Evolutionary conservation across 2,888 invertebrate species (phyloP).

Genomic region (Ornithoptera alexandrae): DNA sequence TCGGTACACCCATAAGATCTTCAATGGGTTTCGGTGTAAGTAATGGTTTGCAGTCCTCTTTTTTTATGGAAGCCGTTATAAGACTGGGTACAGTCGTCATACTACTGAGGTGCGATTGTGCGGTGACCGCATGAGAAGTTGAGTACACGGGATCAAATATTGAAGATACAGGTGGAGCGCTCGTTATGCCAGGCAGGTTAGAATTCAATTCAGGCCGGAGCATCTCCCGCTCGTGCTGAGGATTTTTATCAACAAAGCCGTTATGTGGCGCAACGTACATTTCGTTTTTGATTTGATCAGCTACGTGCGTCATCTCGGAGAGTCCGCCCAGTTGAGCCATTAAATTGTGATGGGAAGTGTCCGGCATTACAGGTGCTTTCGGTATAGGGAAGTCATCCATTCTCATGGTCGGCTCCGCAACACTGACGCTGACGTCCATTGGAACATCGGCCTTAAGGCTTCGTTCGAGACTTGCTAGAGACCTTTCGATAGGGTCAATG

Average conservation of each 20-base stretch:
- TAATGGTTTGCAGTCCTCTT: constrained; percentile 80
- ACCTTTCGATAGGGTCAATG: constrained; percentile 85
- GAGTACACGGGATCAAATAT: constrained; percentile 83
- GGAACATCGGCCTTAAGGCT: constrained; percentile 80
- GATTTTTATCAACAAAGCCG: constrained; percentile 64
- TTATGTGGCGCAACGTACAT: constrained; percentile 67
- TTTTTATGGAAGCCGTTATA: constrained; percentile 70
- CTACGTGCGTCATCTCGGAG: constrained; percentile 61
- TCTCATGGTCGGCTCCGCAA: constrained; percentile 71
- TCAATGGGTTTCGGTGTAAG: constrained; percentile 85
- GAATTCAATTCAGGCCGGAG: constrained; percentile 52
- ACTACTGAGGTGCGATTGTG: constrained; percentile 58
- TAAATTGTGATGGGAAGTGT: constrained; percentile 63
- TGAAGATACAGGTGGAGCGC: constrained; percentile 79
- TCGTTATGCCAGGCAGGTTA: constrained; percentile 50
- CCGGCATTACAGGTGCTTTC: constrained; percentile 61
- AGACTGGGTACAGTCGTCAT: constrained; percentile 47
- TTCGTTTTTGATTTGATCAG: constrained; percentile 65
- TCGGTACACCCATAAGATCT: constrained; percentile 79
- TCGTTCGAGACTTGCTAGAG: constrained; percentile 85
- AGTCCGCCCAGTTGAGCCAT: constrained; percentile 73
- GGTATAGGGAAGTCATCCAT: constrained; percentile 71
- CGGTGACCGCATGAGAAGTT: constrained; percentile 57
- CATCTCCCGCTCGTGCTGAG: constrained; percentile 57
- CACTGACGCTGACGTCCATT: constrained; percentile 75